A percentile compares a stretch with the other conserved stretches of the same genome.
Conservation (phyloP, 2,113 vertebrate genomes). For the Ceyx melanurus region DNA sequence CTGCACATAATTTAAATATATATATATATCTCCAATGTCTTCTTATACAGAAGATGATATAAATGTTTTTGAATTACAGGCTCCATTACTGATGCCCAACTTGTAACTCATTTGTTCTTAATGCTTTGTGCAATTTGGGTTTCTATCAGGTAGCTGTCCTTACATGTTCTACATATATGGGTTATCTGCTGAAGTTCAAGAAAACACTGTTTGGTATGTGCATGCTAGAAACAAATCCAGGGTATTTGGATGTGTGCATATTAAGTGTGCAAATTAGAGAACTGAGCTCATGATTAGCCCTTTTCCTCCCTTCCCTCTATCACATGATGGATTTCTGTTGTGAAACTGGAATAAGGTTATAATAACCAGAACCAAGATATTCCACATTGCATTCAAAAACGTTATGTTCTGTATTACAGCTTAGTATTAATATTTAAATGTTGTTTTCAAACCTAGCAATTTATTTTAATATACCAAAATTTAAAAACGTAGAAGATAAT, state of each 20-base stretch:
- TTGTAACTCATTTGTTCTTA: neutral
- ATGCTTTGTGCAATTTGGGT: neutral
- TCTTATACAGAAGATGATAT: neutral
- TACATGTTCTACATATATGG: neutral
- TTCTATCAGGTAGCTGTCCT: neutral
- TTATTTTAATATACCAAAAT: neutral
- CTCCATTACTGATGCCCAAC: neutral
- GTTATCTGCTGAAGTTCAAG: neutral
- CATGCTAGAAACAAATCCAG: slow-evolving; percentile 11
- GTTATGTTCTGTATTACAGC: neutral
- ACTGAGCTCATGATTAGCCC: neutral
- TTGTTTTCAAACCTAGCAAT: slow-evolving; percentile 1
- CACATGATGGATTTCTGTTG: neutral
- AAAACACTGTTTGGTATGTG: neutral
- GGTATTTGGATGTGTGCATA: neutral
- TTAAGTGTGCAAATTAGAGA: slow-evolving; percentile 2
- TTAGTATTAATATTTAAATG: neutral
- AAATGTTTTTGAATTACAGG: neutral
- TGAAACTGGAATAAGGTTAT: neutral
- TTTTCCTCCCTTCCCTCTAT: neutral
- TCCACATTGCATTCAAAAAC: neutral
- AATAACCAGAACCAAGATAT: neutral
- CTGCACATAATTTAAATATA: neutral
- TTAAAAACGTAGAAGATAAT: slow-evolving; percentile 2
- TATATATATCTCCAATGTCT: neutral